phyloP scores from a whole-genome alignment of 2,113 vertebrate species.

The Calonectris borealis region DNA sequence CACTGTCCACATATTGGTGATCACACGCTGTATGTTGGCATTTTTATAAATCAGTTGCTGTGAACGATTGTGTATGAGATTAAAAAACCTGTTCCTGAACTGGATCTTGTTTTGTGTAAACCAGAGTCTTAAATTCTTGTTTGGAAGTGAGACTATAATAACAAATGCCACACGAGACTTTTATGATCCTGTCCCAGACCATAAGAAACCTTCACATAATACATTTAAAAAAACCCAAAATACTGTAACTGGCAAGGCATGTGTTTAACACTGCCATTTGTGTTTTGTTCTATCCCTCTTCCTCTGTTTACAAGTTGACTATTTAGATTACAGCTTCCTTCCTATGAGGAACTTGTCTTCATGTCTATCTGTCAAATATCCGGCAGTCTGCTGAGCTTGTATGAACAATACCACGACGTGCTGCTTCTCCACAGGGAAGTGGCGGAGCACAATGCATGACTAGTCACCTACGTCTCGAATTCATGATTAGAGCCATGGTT shows the following conservation, averaged over 20 bases:
- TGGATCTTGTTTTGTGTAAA: neutral
- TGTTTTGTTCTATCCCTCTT: neutral
- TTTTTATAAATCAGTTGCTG: neutral
- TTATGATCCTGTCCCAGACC: neutral
- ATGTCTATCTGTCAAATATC: neutral
- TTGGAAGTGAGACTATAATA: neutral
- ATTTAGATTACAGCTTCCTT: slow-evolving; percentile 29
- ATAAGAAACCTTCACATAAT: neutral
- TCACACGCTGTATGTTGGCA: neutral
- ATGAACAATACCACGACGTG: neutral
- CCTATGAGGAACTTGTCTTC: neutral
- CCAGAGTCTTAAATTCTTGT: neutral
- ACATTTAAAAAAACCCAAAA: neutral
- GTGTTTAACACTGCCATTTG: neutral
- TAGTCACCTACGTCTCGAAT: neutral
- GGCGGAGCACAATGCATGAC: neutral
- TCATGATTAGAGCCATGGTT: neutral
- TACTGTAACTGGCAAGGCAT: neutral
- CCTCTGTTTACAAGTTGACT: slow-evolving; percentile 26
- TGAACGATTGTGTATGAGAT: neutral
- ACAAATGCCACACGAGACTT: neutral
- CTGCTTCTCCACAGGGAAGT: neutral
- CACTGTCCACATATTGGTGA: neutral
- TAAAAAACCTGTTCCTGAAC: neutral
- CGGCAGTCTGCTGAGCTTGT: neutral